Percentiles rank a stretch among this genome's conserved stretches.
Evolutionary conservation across 2,113 vertebrate genomes (phyloP).

Genomic region (Cryptotis parvus): DNA sequence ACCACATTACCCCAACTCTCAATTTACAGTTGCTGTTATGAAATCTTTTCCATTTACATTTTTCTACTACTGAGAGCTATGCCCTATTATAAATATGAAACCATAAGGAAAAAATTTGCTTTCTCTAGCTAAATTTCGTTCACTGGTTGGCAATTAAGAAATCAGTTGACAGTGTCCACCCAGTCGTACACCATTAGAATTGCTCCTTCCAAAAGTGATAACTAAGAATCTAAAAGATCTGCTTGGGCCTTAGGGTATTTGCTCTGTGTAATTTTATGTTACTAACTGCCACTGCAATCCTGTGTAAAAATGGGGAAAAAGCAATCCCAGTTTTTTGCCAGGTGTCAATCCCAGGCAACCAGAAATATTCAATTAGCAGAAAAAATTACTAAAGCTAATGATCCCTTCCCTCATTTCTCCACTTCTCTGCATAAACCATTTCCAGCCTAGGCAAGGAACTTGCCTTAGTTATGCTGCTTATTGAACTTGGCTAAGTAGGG

Average conservation of each 20-base stretch:
- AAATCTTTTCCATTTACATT: constrained; percentile 17
- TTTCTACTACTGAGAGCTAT: background rate
- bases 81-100: background rate
- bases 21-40: background rate
- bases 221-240: constrained; percentile 26
- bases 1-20: too few species aligned
- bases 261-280: constrained; percentile 29
- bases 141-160: constrained; percentile 9
- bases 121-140: background rate
- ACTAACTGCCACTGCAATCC: constrained; percentile 15
- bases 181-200: background rate
- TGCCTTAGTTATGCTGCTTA: constrained; percentile 71
- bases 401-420: constrained; percentile 27
- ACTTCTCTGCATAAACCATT: constrained; percentile 67
- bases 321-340: constrained; percentile 21
- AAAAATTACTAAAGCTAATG: constrained; percentile 74
- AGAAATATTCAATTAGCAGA: constrained; percentile 78
- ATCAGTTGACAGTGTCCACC: background rate
- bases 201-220: background rate
- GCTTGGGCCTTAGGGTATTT: background rate
- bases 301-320: constrained; percentile 15
- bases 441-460: background rate
- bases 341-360: constrained; percentile 61
- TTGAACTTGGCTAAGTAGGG: constrained; percentile 62
- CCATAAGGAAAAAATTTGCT: background rate